Base-by-base conservation (phyloP, 2,888 invertebrate species). In the Ormyrus pomaceus region DNA sequence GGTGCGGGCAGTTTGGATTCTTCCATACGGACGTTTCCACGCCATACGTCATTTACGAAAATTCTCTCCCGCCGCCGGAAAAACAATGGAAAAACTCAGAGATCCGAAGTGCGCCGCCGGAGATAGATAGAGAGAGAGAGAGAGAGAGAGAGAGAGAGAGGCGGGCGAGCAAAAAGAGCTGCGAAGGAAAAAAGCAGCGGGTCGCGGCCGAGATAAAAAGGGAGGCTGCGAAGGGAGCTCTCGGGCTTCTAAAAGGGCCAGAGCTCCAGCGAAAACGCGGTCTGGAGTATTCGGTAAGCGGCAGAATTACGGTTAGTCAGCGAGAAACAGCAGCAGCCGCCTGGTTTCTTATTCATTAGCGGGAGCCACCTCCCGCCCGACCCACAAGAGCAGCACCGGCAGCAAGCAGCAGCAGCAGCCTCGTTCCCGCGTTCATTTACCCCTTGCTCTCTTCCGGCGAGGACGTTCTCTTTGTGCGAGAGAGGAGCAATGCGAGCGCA, bases 311-410 rank as follows among this genome's bases (percentile, higher is more conserved):
- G 53, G 72, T 53, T 61, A 62, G 72, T 72, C 72, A 45, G 53
- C 53, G 53, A 6, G 72, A 72, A 72, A 62, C 53, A 55, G 59
- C 10, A 10, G 53, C 19, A 46, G 34, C 9, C 13, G 51, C 65
- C 51, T 46, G 45, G n/a, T 72, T 53, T 62, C 72, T 72, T 62
- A 61, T 61, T 72, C 72, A 72, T 72, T 72, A 72, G 62, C 53
- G 53, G 11, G 51, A 10, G 9, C 51, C 10, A 5, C 45, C n/a
- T 68, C n/a, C 45, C 19, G 9, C 6, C 8, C 13, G n/a, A 6
- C 34, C 59, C 34, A 19, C 5, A n/a, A n/a, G 9, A 58, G 11
- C 9, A n/a, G n/a, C 19, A 19, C 19, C 19, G 1, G 19, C 19
- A 19, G 19, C 0, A 2, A 1, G 53, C 53, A 53, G 53, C 9